These are phyloP conservation scores for Chondrilla cf. caribensis DNA, from an alignment of 37 sponge, comb jelly and placozoan species.

Conservation along the genomic window DNA sequence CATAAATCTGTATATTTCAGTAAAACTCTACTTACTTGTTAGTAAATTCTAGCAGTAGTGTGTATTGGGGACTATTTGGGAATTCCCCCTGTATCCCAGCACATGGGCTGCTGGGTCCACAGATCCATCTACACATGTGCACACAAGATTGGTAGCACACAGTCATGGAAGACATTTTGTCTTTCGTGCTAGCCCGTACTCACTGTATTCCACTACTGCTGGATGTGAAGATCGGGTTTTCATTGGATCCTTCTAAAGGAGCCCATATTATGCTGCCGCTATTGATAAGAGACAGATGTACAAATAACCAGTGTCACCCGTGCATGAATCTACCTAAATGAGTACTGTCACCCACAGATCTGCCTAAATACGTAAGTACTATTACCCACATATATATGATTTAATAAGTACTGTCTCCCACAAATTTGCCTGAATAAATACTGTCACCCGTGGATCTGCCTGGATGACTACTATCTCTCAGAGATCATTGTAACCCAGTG, in stretches of 20 bases:
- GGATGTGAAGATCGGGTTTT: not conserved
- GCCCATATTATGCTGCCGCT: constrained; percentile 1
- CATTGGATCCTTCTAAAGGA: not conserved
- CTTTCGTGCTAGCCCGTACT: not conserved
- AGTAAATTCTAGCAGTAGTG: constrained; percentile 38
- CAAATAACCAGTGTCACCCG: not conserved
- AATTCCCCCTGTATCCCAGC: constrained; percentile 21
- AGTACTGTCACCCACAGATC: no score
- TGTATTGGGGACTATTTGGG: constrained; percentile 29
- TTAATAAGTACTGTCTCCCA: no score
- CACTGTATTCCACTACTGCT: constrained; percentile 3
- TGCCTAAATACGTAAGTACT: no score
- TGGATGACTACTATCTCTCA: no score
- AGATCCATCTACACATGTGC: constrained; percentile 28
- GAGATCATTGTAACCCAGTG: no score
- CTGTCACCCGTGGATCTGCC: no score
- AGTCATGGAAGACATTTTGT: no score
- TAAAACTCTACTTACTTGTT: constrained; percentile 29
- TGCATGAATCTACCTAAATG: no score
- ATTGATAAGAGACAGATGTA: not conserved
- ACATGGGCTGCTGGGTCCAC: constrained; percentile 46
- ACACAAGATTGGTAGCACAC: no score
- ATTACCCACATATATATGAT: no score
- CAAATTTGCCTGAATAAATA: no score
- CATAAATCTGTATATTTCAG: no score